Conservation (phyloP, 2,113 vertebrate genomes). For the Lathamus discolor region DNA sequence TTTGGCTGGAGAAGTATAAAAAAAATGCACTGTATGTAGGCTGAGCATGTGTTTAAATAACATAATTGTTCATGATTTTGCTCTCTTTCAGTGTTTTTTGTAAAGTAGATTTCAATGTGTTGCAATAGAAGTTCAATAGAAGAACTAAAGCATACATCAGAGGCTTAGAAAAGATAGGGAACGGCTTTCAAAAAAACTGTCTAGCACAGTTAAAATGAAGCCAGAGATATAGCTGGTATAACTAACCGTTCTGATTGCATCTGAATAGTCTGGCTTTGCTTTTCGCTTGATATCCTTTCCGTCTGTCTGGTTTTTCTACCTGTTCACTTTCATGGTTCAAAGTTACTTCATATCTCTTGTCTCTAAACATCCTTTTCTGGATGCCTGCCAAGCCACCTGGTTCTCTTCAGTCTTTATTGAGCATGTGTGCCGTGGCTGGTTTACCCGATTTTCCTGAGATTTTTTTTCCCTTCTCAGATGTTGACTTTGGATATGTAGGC, state of each 20-base stretch:
- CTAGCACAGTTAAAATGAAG: not conserved
- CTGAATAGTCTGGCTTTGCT: not conserved
- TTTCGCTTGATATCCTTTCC: not conserved
- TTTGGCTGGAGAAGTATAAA: not conserved
- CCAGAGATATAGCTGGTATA: not conserved
- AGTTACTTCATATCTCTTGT: conserved; percentile 7
- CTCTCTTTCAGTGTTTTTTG: not conserved
- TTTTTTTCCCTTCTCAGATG: not conserved
- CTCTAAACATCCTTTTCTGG: not conserved
- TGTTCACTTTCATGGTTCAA: conserved; percentile 9
- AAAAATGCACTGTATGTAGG: not conserved
- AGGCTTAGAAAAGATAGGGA: not conserved
- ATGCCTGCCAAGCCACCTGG: conserved; percentile 18
- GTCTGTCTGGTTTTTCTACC: not conserved
- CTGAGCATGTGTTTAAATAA: not conserved
- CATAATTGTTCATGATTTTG: not conserved
- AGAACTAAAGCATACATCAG: not conserved
- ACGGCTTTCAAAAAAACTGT: not conserved
- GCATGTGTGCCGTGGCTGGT: not conserved
- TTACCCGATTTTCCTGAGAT: not conserved
- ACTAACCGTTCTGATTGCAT: not conserved
- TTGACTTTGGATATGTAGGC: not conserved
- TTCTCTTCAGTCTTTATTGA: not conserved
- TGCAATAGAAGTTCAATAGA: not conserved
- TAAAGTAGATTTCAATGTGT: not conserved